Evolutionary conservation across 1,140 invertebrate species (phyloP).

Genomic region (Procambarus clarkii): DNA sequence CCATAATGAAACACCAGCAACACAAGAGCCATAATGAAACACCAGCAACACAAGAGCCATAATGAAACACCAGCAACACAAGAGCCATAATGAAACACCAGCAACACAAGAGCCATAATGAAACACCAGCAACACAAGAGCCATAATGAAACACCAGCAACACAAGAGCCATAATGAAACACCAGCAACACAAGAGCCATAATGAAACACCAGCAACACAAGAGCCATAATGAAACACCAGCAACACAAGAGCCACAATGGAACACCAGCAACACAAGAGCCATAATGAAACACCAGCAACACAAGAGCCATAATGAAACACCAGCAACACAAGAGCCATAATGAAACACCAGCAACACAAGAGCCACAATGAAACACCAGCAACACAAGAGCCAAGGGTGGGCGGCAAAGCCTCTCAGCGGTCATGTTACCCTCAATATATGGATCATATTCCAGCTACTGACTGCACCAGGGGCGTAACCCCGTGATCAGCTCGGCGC

Average conservation of each 20-base stretch:
- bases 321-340: not conserved
- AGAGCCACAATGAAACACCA: not conserved
- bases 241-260: not conserved
- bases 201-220: no score
- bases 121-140: no score
- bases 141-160: no score
- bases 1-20: not conserved
- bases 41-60: not conserved
- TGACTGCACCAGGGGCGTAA: conserved; percentile 45
- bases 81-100: not conserved
- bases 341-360: not conserved
- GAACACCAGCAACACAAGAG: not conserved
- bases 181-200: no score
- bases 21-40: not conserved
- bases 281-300: not conserved
- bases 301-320: not conserved
- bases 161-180: no score
- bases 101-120: no score
- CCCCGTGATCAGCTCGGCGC: conserved; percentile 12
- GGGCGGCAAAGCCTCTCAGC: conserved; percentile 9
- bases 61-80: not conserved
- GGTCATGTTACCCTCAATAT: conserved; percentile 58
- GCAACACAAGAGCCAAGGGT: not conserved
- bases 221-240: not conserved
- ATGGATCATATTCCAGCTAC: conserved; percentile 43